Evolutionary conservation across 2,113 vertebrate species (phyloP).

Genomic region (Grammomys surdaster): DNA sequence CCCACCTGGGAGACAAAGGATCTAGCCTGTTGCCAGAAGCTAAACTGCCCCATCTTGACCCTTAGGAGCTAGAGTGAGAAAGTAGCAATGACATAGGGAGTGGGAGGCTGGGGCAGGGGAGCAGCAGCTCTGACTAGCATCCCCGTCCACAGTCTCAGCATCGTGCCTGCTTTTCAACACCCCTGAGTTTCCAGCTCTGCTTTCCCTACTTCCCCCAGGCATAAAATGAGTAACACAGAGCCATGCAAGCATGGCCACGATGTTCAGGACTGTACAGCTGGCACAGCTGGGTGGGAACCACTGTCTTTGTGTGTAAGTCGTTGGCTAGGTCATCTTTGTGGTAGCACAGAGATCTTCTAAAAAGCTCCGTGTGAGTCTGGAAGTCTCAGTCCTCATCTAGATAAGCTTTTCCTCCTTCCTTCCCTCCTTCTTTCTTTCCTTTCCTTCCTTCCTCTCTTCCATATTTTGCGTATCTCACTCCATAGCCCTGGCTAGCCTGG

Average conservation of each 20-base stretch:
- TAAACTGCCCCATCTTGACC: not conserved
- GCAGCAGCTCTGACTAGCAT: rapidly evolving
- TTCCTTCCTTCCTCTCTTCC: not conserved
- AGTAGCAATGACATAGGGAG: not conserved
- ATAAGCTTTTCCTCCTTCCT: not conserved
- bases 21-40: not conserved
- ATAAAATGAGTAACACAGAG: not conserved
- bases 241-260: not conserved
- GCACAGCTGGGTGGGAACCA: not conserved
- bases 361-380: not conserved
- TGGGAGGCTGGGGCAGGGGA: not conserved
- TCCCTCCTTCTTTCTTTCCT: not conserved
- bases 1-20: not conserved
- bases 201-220: not conserved
- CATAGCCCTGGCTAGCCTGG: not conserved
- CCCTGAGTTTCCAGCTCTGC: not conserved
- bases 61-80: rapidly evolving
- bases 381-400: not conserved
- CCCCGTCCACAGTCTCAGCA: not conserved
- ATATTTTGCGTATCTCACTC: not conserved
- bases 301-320: not conserved
- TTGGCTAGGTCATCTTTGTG: not conserved
- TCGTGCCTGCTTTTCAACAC: not conserved
- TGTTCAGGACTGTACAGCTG: not conserved
- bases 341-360: not conserved